These are phyloP conservation scores for Cephonodes hylas DNA, from an alignment of 2,888 invertebrate species.

Conservation along the genomic window DNA sequence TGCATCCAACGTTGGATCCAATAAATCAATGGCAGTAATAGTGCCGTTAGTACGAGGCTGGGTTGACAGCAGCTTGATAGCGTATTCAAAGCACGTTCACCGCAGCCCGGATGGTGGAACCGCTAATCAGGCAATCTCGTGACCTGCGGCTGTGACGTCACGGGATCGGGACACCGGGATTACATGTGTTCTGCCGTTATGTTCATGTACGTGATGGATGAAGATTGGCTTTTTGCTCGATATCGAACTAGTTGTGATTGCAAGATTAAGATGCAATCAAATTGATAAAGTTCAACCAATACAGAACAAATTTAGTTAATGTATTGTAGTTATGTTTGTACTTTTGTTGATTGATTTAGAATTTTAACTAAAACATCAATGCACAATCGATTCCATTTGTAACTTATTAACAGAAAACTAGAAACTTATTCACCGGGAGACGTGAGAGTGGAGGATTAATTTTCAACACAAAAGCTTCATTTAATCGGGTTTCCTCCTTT, in stretches of 20 bases:
- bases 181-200: conserved; percentile 9
- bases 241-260: no score
- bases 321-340: not conserved
- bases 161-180: conserved; percentile 22
- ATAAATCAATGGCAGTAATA: conserved; percentile 7
- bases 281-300: no score
- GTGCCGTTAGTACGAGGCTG: conserved; percentile 7
- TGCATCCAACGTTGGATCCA: conserved; percentile 1
- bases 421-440: not conserved
- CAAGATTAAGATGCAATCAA: no score
- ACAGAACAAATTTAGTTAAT: no score
- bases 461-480: conserved; percentile 5
- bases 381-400: not conserved
- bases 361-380: no score
- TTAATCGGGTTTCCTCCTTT: conserved; percentile 6
- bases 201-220: not conserved
- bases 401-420: not conserved
- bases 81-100: conserved; percentile 43
- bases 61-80: conserved; percentile 31
- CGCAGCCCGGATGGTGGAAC: conserved; percentile 41
- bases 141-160: conserved; percentile 46
- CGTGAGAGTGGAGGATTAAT: not conserved
- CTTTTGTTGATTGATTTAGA: no score
- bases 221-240: not conserved
- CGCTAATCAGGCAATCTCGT: conserved; percentile 62